Conservation (phyloP, 2,888 invertebrate species). For the Dichetophora obliterata region DNA sequence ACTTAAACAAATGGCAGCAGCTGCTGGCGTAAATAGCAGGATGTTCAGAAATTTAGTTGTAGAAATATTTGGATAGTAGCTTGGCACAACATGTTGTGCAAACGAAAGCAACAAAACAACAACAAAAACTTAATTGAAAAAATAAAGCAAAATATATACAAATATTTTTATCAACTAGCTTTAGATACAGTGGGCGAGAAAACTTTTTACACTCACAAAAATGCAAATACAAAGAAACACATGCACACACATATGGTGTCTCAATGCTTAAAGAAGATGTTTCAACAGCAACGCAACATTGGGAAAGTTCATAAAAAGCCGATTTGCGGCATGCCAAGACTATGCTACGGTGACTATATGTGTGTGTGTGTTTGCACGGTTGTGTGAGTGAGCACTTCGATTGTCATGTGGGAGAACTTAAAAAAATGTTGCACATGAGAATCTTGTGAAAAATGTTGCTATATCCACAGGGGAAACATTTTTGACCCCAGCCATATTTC, state of each 20-base stretch:
- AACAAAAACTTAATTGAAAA: neutral
- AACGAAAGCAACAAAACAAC: neutral
- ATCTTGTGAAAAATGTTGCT: neutral
- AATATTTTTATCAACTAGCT: neutral
- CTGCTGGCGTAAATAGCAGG: too few relatives aligned
- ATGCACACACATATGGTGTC: neutral
- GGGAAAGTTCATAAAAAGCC: constrained; percentile 15
- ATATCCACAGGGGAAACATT: neutral
- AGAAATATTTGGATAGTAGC: too few relatives aligned
- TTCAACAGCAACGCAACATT: neutral
- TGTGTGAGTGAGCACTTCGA: neutral
- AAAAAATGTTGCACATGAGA: neutral
- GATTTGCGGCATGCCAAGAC: constrained; percentile 7
- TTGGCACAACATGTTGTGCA: too few relatives aligned
- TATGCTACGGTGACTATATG: neutral
- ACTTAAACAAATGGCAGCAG: too few relatives aligned
- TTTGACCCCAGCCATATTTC: too few relatives aligned
- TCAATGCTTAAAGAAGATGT: neutral
- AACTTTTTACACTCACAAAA: neutral
- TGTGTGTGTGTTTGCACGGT: neutral
- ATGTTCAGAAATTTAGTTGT: too few relatives aligned
- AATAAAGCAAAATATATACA: neutral
- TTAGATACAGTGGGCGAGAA: neutral
- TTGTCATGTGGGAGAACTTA: constrained; percentile 1
- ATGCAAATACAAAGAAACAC: neutral